Base-by-base conservation (phyloP, 2,113 vertebrate genomes). In the Cololabis saira region DNA sequence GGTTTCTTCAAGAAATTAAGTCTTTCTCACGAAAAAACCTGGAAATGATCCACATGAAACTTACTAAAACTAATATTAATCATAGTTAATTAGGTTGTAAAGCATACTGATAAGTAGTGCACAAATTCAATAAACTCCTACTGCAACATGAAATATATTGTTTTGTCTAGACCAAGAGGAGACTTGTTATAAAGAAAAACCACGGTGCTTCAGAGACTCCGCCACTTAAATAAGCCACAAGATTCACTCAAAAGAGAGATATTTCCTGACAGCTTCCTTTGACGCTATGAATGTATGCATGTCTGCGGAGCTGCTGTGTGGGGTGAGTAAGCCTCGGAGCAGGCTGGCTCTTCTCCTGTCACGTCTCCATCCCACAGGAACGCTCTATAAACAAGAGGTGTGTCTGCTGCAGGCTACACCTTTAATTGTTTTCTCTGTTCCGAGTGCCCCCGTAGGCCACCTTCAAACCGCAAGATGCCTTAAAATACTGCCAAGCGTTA, bases 351-450 rank as follows among this genome's bases (percentile, higher is more conserved):
- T 50, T 61, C 78, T 75, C 56, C 71, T 71, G 82, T 89, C 82
- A 73, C 61, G 68, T 82, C 71, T 66, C 71, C 71, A 78, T 84
- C 84, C 82, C 86, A 73, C 63, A 88, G 86, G 82, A 90, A 86
- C 72, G 66, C 79, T 84, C 82, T 64, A 82, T 85, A 89, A 88
- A 90, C 82, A 87, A 80, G 76, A 88, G 81, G 82, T 74, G 80
- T 79, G 80, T 78, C 78, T 63, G 71, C 91, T 76, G 18, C 16
- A 3, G 81, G 89, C 77, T 83, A 74, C 80, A 82, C 79, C 80
- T 89, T 88, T 88, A 90, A 90, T 87, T 84, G 82, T 90, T 90
- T 88, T 90, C 76, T 84, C 61, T 81, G 74, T 82, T 84, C 78
- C 17, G 51, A 78, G 62, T 56, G 50, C 67, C 79, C 78, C 88